phyloP scores from a whole-genome alignment of 2,888 invertebrate species.

The Agelastica alni region DNA sequence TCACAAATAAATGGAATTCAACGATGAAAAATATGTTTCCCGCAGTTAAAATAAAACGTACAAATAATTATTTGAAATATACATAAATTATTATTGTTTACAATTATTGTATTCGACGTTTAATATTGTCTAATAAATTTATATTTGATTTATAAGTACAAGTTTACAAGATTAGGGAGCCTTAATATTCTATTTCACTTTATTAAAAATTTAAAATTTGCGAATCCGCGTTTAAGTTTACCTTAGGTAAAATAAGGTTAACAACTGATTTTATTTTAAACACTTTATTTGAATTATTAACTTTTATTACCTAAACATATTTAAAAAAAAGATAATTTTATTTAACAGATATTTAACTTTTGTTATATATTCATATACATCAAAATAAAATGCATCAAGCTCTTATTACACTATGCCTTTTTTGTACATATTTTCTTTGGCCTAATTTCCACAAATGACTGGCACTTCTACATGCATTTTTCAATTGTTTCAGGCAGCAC shows the following conservation, averaged over 20 bases:
- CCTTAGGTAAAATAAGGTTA: background rate
- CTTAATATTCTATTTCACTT: background rate
- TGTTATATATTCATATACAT: no score
- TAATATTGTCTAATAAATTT: constrained; percentile 43
- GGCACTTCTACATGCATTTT: no score
- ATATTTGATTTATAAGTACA: constrained; percentile 22
- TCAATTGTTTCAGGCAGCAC: no score
- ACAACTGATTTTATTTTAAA: background rate
- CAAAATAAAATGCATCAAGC: no score
- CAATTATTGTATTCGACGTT: constrained; percentile 44
- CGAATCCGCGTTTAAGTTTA: background rate
- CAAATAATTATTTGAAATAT: constrained; percentile 13
- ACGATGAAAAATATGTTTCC: background rate
- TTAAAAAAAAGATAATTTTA: no score
- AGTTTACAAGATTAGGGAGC: constrained; percentile 5
- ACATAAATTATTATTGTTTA: constrained; percentile 39
- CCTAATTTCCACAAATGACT: no score
- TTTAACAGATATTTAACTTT: no score
- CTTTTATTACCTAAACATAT: no score
- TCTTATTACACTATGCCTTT: no score
- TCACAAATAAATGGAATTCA: background rate
- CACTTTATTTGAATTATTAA: no score
- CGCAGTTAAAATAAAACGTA: background rate
- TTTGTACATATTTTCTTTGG: no score
- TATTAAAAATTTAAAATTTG: background rate